Evolutionary conservation across 2,797 vertebrate genomes (phyloP).

Genomic region (Champsocephalus esox): DNA sequence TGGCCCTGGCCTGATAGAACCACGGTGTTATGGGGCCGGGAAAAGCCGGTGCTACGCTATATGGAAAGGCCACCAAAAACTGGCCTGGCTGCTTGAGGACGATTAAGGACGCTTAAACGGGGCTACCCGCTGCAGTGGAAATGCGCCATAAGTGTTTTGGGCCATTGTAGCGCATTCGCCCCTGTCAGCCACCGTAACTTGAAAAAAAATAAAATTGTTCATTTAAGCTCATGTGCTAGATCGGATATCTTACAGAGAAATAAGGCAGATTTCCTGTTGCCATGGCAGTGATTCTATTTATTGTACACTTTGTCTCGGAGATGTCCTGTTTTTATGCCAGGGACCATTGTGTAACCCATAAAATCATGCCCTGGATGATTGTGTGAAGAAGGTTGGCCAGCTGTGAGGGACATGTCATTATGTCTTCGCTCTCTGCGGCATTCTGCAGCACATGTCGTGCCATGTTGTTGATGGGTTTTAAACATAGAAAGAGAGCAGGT

Average conservation of each 20-base stretch:
- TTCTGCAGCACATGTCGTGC: constrained; percentile 57
- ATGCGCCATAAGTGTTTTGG: no score
- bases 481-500: constrained; percentile 74
- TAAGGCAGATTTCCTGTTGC: constrained; percentile 29
- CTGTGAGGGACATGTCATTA: constrained; percentile 71
- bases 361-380: constrained; percentile 72
- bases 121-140: no score
- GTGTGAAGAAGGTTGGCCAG: constrained; percentile 53
- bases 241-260: not conserved
- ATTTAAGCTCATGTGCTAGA: constrained; percentile 13
- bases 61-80: no score
- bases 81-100: no score
- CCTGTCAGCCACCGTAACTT: not conserved
- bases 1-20: no score
- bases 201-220: not conserved
- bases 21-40: no score
- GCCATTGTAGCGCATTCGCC: no score
- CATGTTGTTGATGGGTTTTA: constrained; percentile 62
- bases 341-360: constrained; percentile 58
- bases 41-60: no score
- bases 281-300: constrained; percentile 40
- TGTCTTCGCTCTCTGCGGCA: constrained; percentile 57
- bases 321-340: constrained; percentile 51
- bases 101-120: no score
- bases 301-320: constrained; percentile 43